phyloP scores from a whole-genome alignment of 2,888 invertebrate species.

The Chesias legatella region DNA sequence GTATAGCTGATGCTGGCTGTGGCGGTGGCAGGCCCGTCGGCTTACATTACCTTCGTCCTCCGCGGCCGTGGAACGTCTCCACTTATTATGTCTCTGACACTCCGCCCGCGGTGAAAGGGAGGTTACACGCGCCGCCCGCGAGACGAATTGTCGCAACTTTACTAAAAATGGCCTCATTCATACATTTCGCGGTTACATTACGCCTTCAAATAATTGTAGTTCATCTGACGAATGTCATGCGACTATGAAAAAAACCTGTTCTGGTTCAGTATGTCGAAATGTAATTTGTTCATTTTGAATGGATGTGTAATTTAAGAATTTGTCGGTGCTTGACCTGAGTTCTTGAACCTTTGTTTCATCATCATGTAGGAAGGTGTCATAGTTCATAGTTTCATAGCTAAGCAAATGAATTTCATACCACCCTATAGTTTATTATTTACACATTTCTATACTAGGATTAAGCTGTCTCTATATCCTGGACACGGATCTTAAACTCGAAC shows the following conservation, averaged over 20 bases:
- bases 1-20: background rate
- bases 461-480: too few relatives aligned
- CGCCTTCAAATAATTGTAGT: slow-evolving; percentile 53
- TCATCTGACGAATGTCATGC: slow-evolving; percentile 37
- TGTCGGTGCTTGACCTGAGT: background rate
- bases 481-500: too few relatives aligned
- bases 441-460: too few relatives aligned
- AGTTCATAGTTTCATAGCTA: too few relatives aligned
- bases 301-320: background rate
- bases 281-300: slow-evolving; percentile 11
- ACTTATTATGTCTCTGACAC: slow-evolving; percentile 25
- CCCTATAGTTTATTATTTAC: too few relatives aligned
- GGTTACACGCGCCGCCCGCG: slow-evolving; percentile 64
- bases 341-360: background rate
- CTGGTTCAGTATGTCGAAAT: slow-evolving; percentile 16
- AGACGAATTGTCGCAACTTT: slow-evolving; percentile 72
- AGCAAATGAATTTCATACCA: too few relatives aligned
- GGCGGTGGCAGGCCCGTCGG: slow-evolving; percentile 44
- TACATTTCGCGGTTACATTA: slow-evolving; percentile 67
- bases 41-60: slow-evolving; percentile 56
- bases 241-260: slow-evolving; percentile 36
- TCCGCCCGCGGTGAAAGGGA: slow-evolving; percentile 65
- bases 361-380: too few relatives aligned
- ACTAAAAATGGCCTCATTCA: slow-evolving; percentile 77
- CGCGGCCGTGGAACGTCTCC: slow-evolving; percentile 23